Conservation (phyloP, 2,797 vertebrate genomes). For the Pteropus rufus region DNA sequence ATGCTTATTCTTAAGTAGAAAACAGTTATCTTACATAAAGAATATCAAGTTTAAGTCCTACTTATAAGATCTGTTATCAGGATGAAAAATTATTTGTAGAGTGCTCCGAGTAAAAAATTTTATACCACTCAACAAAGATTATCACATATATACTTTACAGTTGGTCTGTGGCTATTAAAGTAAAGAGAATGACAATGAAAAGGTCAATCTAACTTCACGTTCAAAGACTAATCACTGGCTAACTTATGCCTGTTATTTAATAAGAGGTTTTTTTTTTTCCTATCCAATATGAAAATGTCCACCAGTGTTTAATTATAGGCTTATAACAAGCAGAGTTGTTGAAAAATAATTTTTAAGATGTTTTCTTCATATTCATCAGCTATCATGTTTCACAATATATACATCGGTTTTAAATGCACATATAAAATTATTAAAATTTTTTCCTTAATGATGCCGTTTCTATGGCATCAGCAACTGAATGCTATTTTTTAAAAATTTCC, state of each 20-base stretch:
- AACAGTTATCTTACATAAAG: neutral
- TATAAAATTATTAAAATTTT: neutral
- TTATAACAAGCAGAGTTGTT: neutral
- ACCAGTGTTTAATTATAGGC: neutral
- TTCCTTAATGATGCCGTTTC: neutral
- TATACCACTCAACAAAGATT: neutral
- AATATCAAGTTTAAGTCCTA: neutral
- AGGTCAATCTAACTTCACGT: neutral
- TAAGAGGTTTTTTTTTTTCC: neutral
- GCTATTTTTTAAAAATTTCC: neutral
- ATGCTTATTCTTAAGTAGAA: neutral
- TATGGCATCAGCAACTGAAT: neutral
- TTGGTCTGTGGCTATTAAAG: neutral
- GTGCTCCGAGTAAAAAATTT: neutral
- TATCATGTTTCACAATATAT: neutral
- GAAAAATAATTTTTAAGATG: neutral
- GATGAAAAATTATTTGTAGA: neutral
- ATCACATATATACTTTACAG: neutral
- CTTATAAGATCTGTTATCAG: neutral
- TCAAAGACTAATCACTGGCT: neutral
- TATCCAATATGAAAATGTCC: neutral
- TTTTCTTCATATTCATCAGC: neutral
- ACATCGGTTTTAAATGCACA: neutral
- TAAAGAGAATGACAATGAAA: neutral
- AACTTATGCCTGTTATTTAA: neutral